Conservation (phyloP, 2,113 vertebrate genomes). For the Glaucidium brasilianum region DNA sequence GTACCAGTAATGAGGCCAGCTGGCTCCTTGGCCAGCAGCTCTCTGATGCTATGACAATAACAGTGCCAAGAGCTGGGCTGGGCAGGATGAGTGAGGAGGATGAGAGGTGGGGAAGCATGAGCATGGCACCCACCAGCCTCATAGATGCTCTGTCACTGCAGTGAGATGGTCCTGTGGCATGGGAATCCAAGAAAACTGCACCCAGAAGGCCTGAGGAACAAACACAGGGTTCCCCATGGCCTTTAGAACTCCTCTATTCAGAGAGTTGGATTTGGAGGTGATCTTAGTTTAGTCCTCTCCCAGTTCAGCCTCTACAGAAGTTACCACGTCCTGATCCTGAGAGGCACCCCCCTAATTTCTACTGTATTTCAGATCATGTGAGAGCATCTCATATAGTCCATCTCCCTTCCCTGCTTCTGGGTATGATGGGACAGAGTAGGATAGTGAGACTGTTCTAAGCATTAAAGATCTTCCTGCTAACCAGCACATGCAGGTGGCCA, state of each 20-base stretch:
- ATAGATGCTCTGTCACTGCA: not conserved
- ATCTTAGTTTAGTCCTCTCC: not conserved
- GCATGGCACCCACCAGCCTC: not conserved
- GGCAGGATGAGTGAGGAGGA: not conserved
- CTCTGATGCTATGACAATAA: not conserved
- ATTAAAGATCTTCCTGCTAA: not conserved
- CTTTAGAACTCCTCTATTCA: not conserved
- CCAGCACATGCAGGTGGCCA: not conserved
- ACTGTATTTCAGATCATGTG: not conserved
- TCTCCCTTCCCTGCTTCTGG: rapidly evolving
- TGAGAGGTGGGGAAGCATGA: not conserved
- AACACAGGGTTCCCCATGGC: not conserved
- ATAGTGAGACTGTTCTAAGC: not conserved
- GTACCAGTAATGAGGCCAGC: not conserved
- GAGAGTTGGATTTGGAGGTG: not conserved
- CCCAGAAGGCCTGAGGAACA: not conserved
- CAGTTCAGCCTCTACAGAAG: not conserved
- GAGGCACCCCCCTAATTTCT: not conserved
- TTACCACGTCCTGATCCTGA: not conserved
- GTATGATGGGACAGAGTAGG: not conserved
- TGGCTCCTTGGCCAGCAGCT: conserved; percentile 19
- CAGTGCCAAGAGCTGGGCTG: not conserved
- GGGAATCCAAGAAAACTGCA: not conserved
- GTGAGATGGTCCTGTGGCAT: not conserved
- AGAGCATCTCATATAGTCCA: not conserved